Percentiles rank a stretch among this genome's conserved stretches.
phyloP scores from a whole-genome alignment of 2,888 invertebrate species.

The Hirtodrosophila alboralis region DNA sequence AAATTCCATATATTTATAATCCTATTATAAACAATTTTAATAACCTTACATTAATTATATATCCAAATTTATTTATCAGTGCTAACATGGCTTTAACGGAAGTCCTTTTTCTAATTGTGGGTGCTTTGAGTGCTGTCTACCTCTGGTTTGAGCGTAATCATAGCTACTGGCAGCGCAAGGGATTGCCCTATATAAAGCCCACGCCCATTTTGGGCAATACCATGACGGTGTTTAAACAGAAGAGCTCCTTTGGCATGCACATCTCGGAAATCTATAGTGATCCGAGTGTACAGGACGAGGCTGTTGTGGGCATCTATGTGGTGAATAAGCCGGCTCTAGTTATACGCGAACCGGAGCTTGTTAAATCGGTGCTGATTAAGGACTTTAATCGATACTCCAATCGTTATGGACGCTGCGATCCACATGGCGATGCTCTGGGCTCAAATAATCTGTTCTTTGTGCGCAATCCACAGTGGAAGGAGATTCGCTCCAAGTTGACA shows the following conservation, averaged over 20 bases:
- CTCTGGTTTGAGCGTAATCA: slow-evolving; percentile 82
- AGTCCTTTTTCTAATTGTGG: slow-evolving; percentile 58
- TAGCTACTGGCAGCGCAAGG: slow-evolving; percentile 81
- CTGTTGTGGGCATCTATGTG: slow-evolving; percentile 83
- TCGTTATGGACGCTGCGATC: slow-evolving; percentile 73
- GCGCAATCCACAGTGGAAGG: slow-evolving; percentile 84
- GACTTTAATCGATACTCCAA: slow-evolving; percentile 84
- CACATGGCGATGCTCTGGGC: slow-evolving; percentile 82
- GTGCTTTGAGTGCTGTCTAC: slow-evolving; percentile 55
- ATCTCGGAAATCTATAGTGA: slow-evolving; percentile 82
- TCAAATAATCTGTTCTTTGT: slow-evolving; percentile 84
- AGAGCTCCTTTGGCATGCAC: slow-evolving; percentile 77
- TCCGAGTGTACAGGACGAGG: slow-evolving; percentile 61
- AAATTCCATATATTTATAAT: too few species aligned
- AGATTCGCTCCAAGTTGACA: slow-evolving; percentile 83
- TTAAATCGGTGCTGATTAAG: slow-evolving; percentile 84
- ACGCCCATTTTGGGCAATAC: slow-evolving; percentile 84
- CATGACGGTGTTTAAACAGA: slow-evolving; percentile 71
- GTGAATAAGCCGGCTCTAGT: slow-evolving; percentile 84
- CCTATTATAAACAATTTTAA: too few species aligned
- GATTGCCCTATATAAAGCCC: slow-evolving; percentile 82
- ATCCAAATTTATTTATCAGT: too few species aligned
- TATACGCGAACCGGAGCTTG: slow-evolving; percentile 84
- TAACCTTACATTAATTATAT: too few species aligned
- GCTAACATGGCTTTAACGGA: slow-evolving; percentile 39